Evolutionary conservation across 2,797 vertebrate genomes (phyloP), one percentile per base, ranked within the genome.

Genomic region (Luscinia luscinia): DNA sequence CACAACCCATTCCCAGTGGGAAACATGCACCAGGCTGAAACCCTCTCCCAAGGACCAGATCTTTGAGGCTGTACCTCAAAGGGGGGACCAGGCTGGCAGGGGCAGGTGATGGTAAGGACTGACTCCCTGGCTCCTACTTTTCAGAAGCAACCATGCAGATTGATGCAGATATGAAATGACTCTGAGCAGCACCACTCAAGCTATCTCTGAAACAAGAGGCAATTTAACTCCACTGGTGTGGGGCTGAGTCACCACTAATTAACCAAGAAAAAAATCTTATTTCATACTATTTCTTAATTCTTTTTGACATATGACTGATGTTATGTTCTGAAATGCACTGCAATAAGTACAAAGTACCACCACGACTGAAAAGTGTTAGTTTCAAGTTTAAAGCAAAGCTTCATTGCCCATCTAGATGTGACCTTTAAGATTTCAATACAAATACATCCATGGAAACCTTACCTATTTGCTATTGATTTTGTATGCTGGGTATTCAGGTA

Each of bases 341-440:
- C 28, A 59, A 59, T 30, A 62, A 43, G 54, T 30, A 61, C 16
- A n/a, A 69, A 88, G 22, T 92, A 84, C 59, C 78, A 66, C 6
- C 40, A 69, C 0, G 0, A 58, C 26, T 51, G 32, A 18, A 52
- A 91, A 88, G 2, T 36, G 34, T 38, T 63, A 19, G 27, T 36
- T 91, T 72, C 28, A 72, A 62, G 69, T 69, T 93, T 90, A 66
- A 88, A 75, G 66, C 22, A 58, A 90, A 76, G 70, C 43, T 84
- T 93, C 55, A 36, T 45, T 2, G 0, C 32, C 40, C 36, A n/a
- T 58, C n/a, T 59, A 43, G 62, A 81, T 75, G 28, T 84, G 84
- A 90, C 74, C 70, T 93, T 82, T 94, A 69, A 88, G 54, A 76
- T 69, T 78, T 84, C 76, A 86, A 34, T 84, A 69, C 23, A 88